These are phyloP conservation scores for Lampris incognitus DNA, from an alignment of 2,113 vertebrate genomes.

Conservation along the genomic window DNA sequence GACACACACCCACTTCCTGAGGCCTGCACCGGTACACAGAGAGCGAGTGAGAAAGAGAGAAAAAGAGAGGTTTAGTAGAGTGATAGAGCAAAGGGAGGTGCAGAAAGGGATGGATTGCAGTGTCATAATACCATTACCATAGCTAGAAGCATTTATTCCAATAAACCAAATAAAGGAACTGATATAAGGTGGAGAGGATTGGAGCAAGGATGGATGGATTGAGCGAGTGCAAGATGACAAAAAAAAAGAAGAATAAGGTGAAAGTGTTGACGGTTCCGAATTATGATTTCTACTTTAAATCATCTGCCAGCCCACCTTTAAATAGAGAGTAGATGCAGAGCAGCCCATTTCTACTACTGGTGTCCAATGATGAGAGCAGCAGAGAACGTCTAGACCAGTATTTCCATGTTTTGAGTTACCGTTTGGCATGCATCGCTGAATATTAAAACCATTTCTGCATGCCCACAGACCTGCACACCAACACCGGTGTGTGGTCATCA, in stretches of 20 bases:
- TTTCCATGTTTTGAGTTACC: no score
- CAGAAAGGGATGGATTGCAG: conserved; percentile 17
- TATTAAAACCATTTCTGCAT: no score
- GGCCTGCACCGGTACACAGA: conserved; percentile 72
- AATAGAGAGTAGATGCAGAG: background rate
- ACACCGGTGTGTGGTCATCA: no score
- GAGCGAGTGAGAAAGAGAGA: background rate
- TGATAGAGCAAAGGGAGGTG: conserved; percentile 3
- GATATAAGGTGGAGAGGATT: background rate
- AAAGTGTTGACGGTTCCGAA: background rate
- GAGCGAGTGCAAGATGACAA: background rate
- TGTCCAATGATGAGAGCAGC: no score
- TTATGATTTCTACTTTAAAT: background rate
- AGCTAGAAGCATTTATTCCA: conserved; percentile 7
- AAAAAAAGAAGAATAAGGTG: background rate
- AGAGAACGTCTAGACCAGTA: no score
- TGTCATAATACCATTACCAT: background rate
- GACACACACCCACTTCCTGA: conserved; percentile 94
- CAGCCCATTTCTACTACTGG: background rate
- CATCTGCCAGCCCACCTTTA: no score
- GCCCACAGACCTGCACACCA: no score
- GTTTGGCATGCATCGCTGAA: no score
- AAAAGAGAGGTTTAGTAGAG: background rate
- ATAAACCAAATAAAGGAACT: background rate
- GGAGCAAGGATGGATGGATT: background rate